These are phyloP conservation scores for Atta texana DNA, from an alignment of 1,140 invertebrate genomes.

Conservation along the genomic window DNA sequence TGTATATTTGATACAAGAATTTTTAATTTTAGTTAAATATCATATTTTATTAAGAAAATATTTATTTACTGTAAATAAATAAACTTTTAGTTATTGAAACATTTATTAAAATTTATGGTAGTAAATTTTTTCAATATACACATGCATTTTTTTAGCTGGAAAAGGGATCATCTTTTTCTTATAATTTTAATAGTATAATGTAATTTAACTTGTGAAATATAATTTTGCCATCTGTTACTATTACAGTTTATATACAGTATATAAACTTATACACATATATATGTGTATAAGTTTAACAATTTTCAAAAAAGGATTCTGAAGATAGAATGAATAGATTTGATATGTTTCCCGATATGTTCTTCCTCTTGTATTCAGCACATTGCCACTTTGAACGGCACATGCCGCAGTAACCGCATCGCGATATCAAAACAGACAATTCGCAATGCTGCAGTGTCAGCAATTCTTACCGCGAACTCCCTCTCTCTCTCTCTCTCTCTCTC, in stretches of 20 bases:
- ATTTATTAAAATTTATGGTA: no score
- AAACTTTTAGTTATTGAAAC: no score
- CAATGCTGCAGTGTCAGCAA: constrained; percentile 13
- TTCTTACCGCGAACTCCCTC: neutral
- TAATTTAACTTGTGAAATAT: neutral
- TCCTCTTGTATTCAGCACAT: neutral
- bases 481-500: no score
- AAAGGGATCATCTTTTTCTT: neutral
- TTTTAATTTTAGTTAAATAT: no score
- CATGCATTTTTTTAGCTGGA: neutral
- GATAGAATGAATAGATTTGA: neutral
- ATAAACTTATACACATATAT: no score
- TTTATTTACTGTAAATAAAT: no score
- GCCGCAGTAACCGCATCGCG: neutral
- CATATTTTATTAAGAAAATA: no score
- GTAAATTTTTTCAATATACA: no score
- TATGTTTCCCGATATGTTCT: neutral
- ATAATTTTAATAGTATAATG: neutral
- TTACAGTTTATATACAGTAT: no score
- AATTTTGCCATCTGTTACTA: neutral
- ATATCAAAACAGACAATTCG: constrained; percentile 32
- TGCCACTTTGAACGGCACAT: neutral
- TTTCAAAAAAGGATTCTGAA: neutral
- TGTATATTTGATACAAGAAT: no score
- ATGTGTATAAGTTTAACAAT: neutral